Percentiles rank a stretch among this genome's conserved stretches.
Conservation (phyloP, 2,797 vertebrate genomes). For the Cossypha niveicapilla region DNA sequence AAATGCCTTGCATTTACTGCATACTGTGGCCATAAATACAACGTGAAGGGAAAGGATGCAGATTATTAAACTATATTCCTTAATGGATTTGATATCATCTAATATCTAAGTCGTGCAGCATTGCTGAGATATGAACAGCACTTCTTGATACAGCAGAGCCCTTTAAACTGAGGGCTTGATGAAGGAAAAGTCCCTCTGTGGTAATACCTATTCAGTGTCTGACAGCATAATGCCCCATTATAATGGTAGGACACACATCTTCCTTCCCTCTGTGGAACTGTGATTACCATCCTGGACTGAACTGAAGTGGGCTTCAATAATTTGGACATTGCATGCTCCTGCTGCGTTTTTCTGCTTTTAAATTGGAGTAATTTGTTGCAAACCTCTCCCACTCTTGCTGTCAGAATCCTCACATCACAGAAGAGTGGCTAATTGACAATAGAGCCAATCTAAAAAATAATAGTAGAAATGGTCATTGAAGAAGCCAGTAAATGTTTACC, state of each 20-base stretch:
- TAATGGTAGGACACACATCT: slow-evolving; percentile 17
- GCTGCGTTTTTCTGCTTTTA: slow-evolving; percentile 21
- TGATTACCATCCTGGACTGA: slow-evolving; percentile 1
- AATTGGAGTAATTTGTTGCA: slow-evolving; percentile 7
- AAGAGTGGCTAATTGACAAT: not conserved
- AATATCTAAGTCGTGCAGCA: not conserved
- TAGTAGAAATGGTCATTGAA: not conserved
- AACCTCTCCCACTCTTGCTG: not conserved
- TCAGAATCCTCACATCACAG: not conserved
- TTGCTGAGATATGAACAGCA: slow-evolving; percentile 6
- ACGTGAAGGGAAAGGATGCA: not conserved
- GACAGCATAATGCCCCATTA: slow-evolving; percentile 20
- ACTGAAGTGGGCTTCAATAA: slow-evolving; percentile 5
- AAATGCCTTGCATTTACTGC: slow-evolving; percentile 32
- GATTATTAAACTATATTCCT: slow-evolving; percentile 42
- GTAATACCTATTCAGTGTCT: slow-evolving; percentile 8
- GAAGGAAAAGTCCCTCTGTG: not conserved
- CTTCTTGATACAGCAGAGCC: not conserved
- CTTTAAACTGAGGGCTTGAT: slow-evolving; percentile 29
- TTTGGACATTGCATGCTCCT: not conserved
- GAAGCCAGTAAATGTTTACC: not conserved
- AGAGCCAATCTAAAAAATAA: not conserved
- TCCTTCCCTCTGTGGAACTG: not conserved
- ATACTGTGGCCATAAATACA: slow-evolving; percentile 41
- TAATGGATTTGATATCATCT: slow-evolving; percentile 42